Evolutionary conservation across 2,113 vertebrate genomes (phyloP).

Genomic region (Chunga burmeisteri): DNA sequence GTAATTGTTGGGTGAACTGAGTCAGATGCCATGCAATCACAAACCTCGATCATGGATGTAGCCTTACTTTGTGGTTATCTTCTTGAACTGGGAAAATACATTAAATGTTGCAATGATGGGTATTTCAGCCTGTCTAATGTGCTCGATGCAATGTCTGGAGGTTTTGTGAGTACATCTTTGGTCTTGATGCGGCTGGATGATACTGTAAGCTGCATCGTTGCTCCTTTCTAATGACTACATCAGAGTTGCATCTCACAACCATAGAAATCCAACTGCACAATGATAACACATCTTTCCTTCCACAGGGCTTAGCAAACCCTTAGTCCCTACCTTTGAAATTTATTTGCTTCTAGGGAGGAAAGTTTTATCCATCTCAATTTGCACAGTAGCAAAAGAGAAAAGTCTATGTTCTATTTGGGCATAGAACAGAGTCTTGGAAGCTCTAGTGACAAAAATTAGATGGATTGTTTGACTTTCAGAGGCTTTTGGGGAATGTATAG

Average conservation of each 20-base stretch:
- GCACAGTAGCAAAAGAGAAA: neutral
- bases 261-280: neutral
- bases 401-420: fast-evolving
- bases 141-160: neutral
- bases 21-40: neutral
- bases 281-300: neutral
- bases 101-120: neutral
- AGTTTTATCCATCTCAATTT: neutral
- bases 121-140: neutral
- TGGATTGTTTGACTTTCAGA: neutral
- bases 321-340: neutral
- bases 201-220: neutral
- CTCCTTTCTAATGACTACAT: neutral
- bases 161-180: neutral
- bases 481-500: neutral
- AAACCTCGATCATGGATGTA: neutral
- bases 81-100: neutral
- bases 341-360: neutral
- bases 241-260: neutral
- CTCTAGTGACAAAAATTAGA: neutral
- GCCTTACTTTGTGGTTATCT: neutral
- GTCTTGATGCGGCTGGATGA: neutral
- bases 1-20: neutral
- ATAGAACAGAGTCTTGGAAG: neutral
- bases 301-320: neutral